These are phyloP conservation scores for Chirona hameri DNA, from an alignment of 2,888 invertebrate species.

Conservation along the genomic window DNA sequence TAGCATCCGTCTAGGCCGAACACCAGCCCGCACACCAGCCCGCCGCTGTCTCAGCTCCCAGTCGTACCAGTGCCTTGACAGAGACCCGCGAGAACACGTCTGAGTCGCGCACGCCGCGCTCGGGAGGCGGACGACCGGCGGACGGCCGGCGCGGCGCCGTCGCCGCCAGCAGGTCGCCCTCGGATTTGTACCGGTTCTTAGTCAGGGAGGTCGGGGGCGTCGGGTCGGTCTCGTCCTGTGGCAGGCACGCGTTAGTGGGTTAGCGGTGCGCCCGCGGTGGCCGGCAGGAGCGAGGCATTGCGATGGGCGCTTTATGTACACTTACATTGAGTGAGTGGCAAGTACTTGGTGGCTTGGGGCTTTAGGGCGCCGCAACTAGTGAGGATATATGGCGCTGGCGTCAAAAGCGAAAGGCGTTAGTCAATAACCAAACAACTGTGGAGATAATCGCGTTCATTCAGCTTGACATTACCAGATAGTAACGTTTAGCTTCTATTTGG, in stretches of 20 bases:
- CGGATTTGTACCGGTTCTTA: not conserved
- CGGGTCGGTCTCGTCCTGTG: not conserved
- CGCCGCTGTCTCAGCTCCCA: not conserved
- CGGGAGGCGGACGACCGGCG: not conserved
- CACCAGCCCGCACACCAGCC: not conserved
- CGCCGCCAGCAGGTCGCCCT: not conserved
- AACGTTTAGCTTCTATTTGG: too few relatives aligned
- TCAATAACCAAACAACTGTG: too few relatives aligned
- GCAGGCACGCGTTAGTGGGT: not conserved
- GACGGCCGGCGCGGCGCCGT: not conserved
- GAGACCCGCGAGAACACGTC: slow-evolving; percentile 3
- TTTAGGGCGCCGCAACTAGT: too few relatives aligned
- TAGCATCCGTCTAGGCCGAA: not conserved
- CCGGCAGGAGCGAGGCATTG: not conserved
- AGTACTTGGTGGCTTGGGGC: too few relatives aligned
- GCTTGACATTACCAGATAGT: too few relatives aligned
- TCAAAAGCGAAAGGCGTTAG: too few relatives aligned
- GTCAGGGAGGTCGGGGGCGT: slow-evolving; percentile 1
- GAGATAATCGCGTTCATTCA: too few relatives aligned
- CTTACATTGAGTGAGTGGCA: too few relatives aligned
- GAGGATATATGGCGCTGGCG: too few relatives aligned
- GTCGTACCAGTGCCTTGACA: slow-evolving; percentile 10
- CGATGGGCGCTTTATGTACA: too few relatives aligned
- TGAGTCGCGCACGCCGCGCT: not conserved
- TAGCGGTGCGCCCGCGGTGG: not conserved